Evolutionary conservation across 2,888 invertebrate genomes (phyloP).

Genomic region (Euproctis similis): DNA sequence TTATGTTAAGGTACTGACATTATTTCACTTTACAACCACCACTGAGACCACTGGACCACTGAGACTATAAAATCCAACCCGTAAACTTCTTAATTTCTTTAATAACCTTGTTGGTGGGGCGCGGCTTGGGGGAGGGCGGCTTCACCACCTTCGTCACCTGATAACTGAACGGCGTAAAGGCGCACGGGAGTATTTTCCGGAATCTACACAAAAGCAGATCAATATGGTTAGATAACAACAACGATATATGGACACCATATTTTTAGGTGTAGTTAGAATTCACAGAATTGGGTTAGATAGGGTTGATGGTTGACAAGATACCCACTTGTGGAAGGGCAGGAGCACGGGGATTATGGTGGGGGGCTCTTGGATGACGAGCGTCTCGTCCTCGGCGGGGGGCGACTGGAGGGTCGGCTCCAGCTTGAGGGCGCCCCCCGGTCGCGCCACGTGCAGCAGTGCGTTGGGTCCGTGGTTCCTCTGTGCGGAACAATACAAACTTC

Average conservation of each 20-base stretch:
- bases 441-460: slow-evolving; percentile 37
- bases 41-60: too few species aligned
- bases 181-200: slow-evolving; percentile 46
- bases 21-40: too few species aligned
- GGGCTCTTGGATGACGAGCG: slow-evolving; percentile 22
- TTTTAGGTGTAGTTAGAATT: too few species aligned
- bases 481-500: background rate
- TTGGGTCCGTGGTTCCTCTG: slow-evolving; percentile 49
- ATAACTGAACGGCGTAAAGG: slow-evolving; percentile 40
- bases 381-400: slow-evolving; percentile 31
- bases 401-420: slow-evolving; percentile 16
- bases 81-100: too few species aligned
- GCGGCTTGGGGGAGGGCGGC: slow-evolving; percentile 29
- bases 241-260: too few species aligned
- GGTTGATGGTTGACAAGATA: background rate
- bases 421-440: slow-evolving; percentile 5
- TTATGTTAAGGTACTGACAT: too few species aligned
- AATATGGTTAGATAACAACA: too few species aligned
- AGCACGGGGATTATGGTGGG: slow-evolving; percentile 34
- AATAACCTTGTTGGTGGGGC: slow-evolving; percentile 47
- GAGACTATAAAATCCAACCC: too few species aligned
- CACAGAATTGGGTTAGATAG: too few species aligned
- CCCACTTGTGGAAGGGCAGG: slow-evolving; percentile 53
- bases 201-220: slow-evolving; percentile 34
- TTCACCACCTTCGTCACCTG: slow-evolving; percentile 27